Evolutionary conservation across 2,113 vertebrate species (phyloP), one percentile per base, ranked within the genome.

Genomic region (Collichthys lucidus): DNA sequence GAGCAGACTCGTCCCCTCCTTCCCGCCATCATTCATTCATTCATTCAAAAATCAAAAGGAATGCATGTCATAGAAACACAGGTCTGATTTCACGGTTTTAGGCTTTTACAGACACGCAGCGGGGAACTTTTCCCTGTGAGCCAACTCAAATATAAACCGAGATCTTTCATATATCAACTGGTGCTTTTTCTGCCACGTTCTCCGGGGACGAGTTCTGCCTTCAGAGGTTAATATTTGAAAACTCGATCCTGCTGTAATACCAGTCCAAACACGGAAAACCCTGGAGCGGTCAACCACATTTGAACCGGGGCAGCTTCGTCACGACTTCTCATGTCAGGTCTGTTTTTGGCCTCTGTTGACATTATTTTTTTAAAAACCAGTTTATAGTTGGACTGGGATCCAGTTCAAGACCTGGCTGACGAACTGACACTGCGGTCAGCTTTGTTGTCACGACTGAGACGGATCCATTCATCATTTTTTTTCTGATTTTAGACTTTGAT

Each of bases 41-140:
- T 70, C 68, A 24, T 46, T 72, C 46, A 74, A 8, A 83, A 85
- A 79, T 82, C 80, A 81, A 63, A 29, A 82, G 81, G 76, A 77
- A 63, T 56, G 78, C 56, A 17, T 84, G 83, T 73, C 65, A 44
- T 63, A 80, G 88, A 84, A 82, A 90, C 77, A 71, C 78, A 14
- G 57, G 71, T 84, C 78, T 5, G 79, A 88, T 82, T 90, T 86
- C 44, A 88, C 66, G 46, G 74, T 77, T 52, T 70, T 3, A 15
- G 66, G 69, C 2, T 82, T 89, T 89, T 83, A 81, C 72, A 78
- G 73, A 78, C 53, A 3, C 22, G 3, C 83, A 57, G 77, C 31
- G n/a, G 73, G 75, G 24, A 53, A 11, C 61, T 35, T 9, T 14
- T 11, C 47, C 64, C 16, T 17, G 15, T 0, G 19, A 35, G 80